A percentile compares a stretch with the other conserved stretches of the same genome.
These are phyloP conservation scores for Notechis scutatus DNA, from an alignment of 2,113 vertebrate genomes.

Conservation along the genomic window DNA sequence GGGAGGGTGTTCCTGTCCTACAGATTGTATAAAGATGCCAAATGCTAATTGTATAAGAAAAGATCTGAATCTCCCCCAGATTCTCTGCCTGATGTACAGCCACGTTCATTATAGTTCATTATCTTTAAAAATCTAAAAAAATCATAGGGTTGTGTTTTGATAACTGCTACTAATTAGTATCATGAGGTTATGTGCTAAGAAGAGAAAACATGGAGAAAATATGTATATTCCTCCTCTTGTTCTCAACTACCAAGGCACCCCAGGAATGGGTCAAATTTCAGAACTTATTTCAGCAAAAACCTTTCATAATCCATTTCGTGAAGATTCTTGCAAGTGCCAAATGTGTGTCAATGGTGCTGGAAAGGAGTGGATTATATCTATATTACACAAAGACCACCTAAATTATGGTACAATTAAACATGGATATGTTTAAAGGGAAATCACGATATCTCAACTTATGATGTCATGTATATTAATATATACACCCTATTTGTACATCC, in stretches of 20 bases:
- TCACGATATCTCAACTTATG: background rate
- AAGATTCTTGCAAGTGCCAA: background rate
- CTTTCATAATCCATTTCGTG: background rate
- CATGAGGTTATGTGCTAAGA: background rate
- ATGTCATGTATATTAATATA: background rate
- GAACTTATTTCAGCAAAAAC: background rate
- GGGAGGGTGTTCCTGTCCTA: background rate
- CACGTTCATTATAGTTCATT: background rate
- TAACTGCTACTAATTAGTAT: background rate
- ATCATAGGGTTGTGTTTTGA: background rate
- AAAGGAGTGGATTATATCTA: background rate
- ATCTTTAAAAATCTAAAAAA: background rate
- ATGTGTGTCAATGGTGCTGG: conserved; percentile 1
- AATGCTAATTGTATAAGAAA: background rate
- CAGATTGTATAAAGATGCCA: background rate
- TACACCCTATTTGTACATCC: background rate
- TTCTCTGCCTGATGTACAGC: background rate
- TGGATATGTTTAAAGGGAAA: background rate
- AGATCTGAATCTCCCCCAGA: background rate
- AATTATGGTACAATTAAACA: background rate
- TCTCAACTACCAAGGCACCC: background rate
- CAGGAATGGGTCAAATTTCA: background rate
- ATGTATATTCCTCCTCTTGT: background rate
- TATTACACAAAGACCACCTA: background rate
- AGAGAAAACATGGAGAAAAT: background rate